Conservation (phyloP, 2,797 vertebrate species). For the Sebastes minor region DNA sequence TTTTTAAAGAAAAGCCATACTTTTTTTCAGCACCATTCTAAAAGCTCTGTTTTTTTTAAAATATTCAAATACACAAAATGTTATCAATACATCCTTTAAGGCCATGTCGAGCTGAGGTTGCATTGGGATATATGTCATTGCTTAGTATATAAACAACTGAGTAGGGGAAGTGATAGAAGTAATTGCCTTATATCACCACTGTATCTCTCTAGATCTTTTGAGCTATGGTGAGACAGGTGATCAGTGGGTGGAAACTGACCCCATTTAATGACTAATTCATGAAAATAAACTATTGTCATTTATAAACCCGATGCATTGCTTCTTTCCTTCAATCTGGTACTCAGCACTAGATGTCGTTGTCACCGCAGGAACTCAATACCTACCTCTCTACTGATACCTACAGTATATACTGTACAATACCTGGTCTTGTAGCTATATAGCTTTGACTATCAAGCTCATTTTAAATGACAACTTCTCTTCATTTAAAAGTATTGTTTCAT, state of each 20-base stretch:
- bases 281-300: background rate
- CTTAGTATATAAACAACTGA: background rate
- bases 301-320: background rate
- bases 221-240: background rate
- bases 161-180: background rate
- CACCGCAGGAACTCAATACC: background rate
- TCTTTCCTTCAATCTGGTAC: background rate
- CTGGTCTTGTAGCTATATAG: background rate
- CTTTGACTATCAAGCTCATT: background rate
- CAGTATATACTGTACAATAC: background rate
- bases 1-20: too few relatives aligned
- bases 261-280: background rate
- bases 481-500: too few relatives aligned
- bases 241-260: background rate
- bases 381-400: background rate
- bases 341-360: background rate
- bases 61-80: accelerated
- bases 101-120: background rate
- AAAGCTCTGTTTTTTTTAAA: too few relatives aligned
- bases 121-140: background rate
- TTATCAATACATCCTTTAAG: too few relatives aligned
- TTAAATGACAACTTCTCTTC: background rate
- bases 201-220: background rate
- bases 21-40: too few relatives aligned
- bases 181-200: background rate